Conservation (phyloP, 2,797 vertebrate genomes). For the Valencia hispanica region DNA sequence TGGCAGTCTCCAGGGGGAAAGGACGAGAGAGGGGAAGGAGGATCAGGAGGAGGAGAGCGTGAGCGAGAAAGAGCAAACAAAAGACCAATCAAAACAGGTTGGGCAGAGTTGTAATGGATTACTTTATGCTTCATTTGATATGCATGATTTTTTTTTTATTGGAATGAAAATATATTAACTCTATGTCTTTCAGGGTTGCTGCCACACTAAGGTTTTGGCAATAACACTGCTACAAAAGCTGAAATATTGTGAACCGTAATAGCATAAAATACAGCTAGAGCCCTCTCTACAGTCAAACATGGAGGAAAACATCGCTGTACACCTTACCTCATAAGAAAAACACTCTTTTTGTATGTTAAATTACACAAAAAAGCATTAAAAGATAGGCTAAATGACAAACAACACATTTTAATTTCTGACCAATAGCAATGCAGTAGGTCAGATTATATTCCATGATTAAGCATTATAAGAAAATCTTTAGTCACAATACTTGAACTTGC, state of each 20-base stretch:
- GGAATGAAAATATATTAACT: background rate
- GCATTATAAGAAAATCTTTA: background rate
- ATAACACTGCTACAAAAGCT: background rate
- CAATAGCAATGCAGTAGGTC: background rate
- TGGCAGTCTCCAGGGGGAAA: conserved; percentile 58
- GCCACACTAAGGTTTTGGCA: background rate
- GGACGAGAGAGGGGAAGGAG: conserved; percentile 27
- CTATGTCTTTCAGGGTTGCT: background rate
- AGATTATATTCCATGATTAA: background rate
- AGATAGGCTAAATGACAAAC: background rate
- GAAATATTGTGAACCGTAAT: background rate
- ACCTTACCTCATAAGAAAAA: background rate
- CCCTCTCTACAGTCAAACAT: background rate
- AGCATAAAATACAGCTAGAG: background rate
- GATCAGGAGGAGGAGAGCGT: conserved; percentile 5
- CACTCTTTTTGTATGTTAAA: background rate
- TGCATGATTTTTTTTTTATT: background rate
- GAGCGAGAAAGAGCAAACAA: conserved; percentile 5
- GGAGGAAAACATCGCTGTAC: background rate
- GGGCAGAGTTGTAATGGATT: conserved; percentile 1
- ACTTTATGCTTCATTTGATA: background rate
- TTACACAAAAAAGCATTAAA: background rate
- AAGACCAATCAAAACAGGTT: background rate
- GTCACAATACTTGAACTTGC: background rate
- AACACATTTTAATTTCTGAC: background rate